Percentiles rank a stretch among this genome's conserved stretches.
phyloP scores from a whole-genome alignment of 1,140 invertebrate species.

The Drosophila pseudoobscura region DNA sequence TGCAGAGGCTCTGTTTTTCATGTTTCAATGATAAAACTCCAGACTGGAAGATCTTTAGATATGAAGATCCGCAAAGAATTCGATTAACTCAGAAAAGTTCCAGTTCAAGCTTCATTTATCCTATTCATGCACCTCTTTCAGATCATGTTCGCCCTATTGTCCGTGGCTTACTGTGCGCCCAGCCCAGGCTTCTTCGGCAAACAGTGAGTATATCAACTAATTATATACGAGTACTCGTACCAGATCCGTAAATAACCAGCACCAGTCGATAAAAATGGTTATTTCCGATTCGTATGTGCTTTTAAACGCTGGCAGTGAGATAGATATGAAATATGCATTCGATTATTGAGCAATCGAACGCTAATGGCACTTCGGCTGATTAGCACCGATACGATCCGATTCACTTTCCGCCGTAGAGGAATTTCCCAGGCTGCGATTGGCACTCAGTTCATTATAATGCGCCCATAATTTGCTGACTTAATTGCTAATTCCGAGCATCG shows the following conservation, averaged over 20 bases:
- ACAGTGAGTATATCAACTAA: constrained; percentile 60
- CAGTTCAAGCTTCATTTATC: background rate
- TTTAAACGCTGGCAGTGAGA: constrained; percentile 59
- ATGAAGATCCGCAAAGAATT: no score
- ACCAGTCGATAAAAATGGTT: constrained; percentile 43
- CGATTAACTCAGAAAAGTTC: no score
- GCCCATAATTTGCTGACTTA: constrained; percentile 71
- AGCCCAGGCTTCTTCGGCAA: constrained; percentile 80
- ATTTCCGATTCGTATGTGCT: constrained; percentile 64
- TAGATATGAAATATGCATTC: constrained; percentile 56
- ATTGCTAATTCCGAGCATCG: constrained; percentile 72
- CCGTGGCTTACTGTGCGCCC: constrained; percentile 69
- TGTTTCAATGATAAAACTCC: no score
- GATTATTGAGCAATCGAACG: constrained; percentile 74
- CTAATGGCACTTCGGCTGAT: constrained; percentile 10
- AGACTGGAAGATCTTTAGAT: background rate
- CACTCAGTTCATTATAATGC: constrained; percentile 67
- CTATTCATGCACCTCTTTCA: constrained; percentile 41
- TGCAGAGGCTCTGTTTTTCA: no score
- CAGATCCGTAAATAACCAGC: constrained; percentile 22
- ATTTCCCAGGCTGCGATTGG: constrained; percentile 61
- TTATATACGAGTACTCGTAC: constrained; percentile 13
- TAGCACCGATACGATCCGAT: no score
- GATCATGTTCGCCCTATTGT: constrained; percentile 70
- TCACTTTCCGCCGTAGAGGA: constrained; percentile 41